A percentile compares a stretch with the other conserved stretches of the same genome.
Evolutionary conservation across 2,888 invertebrate genomes (phyloP).

Genomic region (Pteria penguin): DNA sequence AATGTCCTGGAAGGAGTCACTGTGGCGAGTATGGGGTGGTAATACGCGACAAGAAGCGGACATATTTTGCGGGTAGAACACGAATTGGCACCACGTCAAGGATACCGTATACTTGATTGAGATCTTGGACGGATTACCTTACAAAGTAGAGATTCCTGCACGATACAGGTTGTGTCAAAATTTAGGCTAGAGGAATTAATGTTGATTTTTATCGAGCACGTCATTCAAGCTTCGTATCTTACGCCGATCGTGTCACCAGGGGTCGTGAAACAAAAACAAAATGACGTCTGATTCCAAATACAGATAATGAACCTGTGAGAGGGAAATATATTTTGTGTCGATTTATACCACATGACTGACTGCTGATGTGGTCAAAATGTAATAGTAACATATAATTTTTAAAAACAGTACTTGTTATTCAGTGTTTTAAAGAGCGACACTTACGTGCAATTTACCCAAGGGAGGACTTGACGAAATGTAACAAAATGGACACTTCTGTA

Average conservation of each 20-base stretch:
- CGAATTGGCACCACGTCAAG: constrained; percentile 22
- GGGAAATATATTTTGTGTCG: constrained; percentile 8
- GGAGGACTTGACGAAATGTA: no score
- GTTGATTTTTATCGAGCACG: constrained; percentile 29
- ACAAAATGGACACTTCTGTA: no score
- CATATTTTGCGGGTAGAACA: neutral
- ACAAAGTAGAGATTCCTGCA: constrained; percentile 25
- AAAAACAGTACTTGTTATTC: no score
- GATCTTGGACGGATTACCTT: constrained; percentile 25
- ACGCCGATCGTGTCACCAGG: constrained; percentile 10
- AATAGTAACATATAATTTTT: no score
- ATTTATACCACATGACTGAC: neutral
- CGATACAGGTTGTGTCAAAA: constrained; percentile 37
- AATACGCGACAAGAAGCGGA: neutral
- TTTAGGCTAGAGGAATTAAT: constrained; percentile 34
- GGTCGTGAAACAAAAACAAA: constrained; percentile 27
- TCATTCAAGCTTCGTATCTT: constrained; percentile 18
- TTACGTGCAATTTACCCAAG: no score
- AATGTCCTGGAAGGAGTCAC: neutral
- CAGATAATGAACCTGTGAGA: constrained; percentile 21
- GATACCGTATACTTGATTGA: constrained; percentile 15
- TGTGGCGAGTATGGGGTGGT: neutral
- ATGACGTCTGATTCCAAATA: constrained; percentile 19
- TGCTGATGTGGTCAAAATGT: no score
- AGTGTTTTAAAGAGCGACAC: no score